Percentiles rank a stretch among this genome's conserved stretches.
Evolutionary conservation across 2,797 vertebrate genomes (phyloP).

Genomic region (Pachyuromys duprasi): DNA sequence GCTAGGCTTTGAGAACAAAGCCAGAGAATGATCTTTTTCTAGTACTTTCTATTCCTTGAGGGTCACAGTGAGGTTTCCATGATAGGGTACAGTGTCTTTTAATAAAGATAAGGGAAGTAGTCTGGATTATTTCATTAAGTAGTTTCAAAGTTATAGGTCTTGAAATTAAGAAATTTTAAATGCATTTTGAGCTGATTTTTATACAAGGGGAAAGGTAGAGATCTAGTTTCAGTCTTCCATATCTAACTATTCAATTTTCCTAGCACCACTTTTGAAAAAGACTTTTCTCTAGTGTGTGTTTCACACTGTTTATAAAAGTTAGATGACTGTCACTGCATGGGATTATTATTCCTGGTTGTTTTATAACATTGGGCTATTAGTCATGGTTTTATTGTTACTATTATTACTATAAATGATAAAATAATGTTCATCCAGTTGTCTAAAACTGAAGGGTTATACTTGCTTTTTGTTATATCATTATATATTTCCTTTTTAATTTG

Average conservation of each 20-base stretch:
- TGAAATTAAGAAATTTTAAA: not conserved
- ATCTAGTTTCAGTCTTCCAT: no score
- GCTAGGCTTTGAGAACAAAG: constrained; percentile 9
- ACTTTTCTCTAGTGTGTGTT: not conserved
- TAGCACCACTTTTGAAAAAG: not conserved
- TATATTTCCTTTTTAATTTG: constrained; percentile 36
- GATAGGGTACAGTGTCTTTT: not conserved
- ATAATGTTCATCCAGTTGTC: not conserved
- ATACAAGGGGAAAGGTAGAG: not conserved
- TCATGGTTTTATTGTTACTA: not conserved
- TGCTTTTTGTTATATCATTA: constrained; percentile 31
- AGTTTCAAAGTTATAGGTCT: not conserved
- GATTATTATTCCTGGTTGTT: not conserved
- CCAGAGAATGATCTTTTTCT: not conserved
- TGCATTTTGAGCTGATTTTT: not conserved
- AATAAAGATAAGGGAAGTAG: not conserved
- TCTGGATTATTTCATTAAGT: not conserved
- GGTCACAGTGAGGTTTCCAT: not conserved
- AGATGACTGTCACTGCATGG: not conserved
- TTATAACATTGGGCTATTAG: not conserved
- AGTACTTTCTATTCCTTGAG: not conserved
- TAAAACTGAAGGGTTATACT: not conserved
- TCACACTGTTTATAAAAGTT: not conserved
- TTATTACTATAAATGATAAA: not conserved
- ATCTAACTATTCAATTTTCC: not conserved